Evolutionary conservation across 2,113 vertebrate species (phyloP).

Genomic region (Hyla sarda): DNA sequence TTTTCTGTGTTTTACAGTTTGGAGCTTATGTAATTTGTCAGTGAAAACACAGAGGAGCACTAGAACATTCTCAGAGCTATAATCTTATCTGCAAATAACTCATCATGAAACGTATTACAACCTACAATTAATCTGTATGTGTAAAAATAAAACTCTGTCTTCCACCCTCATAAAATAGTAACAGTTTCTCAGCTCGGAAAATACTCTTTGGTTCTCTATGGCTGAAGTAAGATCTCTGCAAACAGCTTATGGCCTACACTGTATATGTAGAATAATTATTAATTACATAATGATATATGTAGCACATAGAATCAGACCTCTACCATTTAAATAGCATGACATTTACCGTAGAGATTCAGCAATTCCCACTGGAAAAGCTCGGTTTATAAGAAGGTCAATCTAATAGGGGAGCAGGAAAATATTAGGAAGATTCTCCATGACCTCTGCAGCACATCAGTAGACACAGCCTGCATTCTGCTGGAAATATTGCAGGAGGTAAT

Average conservation of each 20-base stretch:
- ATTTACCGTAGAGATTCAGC: background rate
- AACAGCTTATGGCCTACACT: background rate
- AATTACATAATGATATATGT: too few relatives aligned
- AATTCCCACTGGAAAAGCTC: background rate
- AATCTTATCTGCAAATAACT: constrained; percentile 41
- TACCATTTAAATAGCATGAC: background rate
- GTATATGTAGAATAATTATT: too few relatives aligned
- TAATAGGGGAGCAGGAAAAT: background rate
- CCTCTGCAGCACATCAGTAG: background rate
- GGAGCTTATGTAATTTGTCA: background rate
- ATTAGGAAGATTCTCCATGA: background rate
- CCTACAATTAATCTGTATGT: constrained; percentile 50
- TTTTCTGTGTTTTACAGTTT: background rate
- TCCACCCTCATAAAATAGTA: constrained; percentile 30
- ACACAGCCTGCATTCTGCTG: background rate
- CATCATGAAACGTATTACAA: constrained; percentile 22
- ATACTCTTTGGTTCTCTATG: background rate
- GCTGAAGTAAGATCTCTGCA: background rate
- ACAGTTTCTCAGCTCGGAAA: constrained; percentile 20
- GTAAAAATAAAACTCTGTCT: constrained; percentile 27
- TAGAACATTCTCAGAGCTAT: constrained; percentile 15
- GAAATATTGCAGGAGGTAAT: background rate
- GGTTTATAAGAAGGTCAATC: too few relatives aligned
- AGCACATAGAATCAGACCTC: background rate
- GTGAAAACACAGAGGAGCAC: background rate